A percentile compares a stretch with the other conserved stretches of the same genome.
These are phyloP conservation scores for Apodemia zela DNA, from an alignment of 2,888 invertebrate genomes.

Conservation along the genomic window DNA sequence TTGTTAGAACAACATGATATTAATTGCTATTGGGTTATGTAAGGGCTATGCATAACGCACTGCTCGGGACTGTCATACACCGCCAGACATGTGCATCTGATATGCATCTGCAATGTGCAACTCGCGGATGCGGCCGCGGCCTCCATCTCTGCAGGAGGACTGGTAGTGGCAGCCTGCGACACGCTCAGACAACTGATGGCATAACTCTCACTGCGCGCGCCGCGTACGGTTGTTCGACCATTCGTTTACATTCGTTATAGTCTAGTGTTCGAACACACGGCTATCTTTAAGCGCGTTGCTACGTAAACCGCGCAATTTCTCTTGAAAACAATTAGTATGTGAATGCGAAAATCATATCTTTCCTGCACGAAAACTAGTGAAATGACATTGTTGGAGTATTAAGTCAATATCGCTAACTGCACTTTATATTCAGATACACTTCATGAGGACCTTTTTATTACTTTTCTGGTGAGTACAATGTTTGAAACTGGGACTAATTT, in stretches of 20 bases:
- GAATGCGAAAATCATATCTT: slow-evolving; percentile 66
- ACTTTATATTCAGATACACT: slow-evolving; percentile 51
- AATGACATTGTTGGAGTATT: slow-evolving; percentile 63
- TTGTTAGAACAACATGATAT: not conserved
- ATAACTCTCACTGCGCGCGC: slow-evolving; percentile 78
- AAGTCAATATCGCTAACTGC: slow-evolving; percentile 45
- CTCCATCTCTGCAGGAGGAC: slow-evolving; percentile 41
- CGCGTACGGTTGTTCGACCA: slow-evolving; percentile 64
- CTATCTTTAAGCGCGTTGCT: slow-evolving; percentile 58
- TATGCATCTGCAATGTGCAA: slow-evolving; percentile 45
- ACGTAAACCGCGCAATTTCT: slow-evolving; percentile 62
- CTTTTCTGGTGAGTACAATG: slow-evolving; percentile 27
- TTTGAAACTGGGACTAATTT: slow-evolving; percentile 13
- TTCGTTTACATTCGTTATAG: slow-evolving; percentile 45
- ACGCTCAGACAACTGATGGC: slow-evolving; percentile 44
- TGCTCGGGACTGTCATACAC: slow-evolving; percentile 18
- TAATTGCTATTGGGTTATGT: not conserved
- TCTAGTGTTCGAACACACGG: slow-evolving; percentile 59
- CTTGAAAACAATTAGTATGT: slow-evolving; percentile 72
- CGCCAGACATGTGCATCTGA: slow-evolving; percentile 42
- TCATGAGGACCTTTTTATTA: slow-evolving; percentile 63
- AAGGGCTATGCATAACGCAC: not conserved
- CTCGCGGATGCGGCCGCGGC: slow-evolving; percentile 51
- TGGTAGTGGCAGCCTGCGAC: slow-evolving; percentile 31
- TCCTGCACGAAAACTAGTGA: slow-evolving; percentile 67